These are phyloP conservation scores for Globia sparganii DNA, from an alignment of 2,888 invertebrate species.

Conservation along the genomic window DNA sequence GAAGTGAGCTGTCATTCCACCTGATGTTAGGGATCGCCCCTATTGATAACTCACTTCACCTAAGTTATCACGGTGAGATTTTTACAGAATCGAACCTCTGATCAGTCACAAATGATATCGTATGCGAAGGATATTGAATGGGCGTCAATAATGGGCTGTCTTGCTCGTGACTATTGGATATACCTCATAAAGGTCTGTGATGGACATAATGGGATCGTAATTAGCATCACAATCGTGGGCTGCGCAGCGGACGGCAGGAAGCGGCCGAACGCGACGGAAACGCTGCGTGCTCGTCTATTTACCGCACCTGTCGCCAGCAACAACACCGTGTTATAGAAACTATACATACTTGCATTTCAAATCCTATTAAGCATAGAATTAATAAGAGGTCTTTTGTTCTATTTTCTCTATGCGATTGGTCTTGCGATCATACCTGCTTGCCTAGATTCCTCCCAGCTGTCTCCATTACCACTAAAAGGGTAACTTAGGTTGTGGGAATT, in stretches of 20 bases:
- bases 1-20: too few relatives aligned
- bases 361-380: too few relatives aligned
- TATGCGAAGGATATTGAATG: constrained; percentile 50
- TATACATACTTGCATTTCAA: constrained; percentile 10
- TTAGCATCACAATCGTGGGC: constrained; percentile 78
- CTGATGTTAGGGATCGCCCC: too few relatives aligned
- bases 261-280: constrained; percentile 66
- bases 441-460: constrained; percentile 20
- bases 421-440: not conserved
- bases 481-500: constrained; percentile 23
- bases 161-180: constrained; percentile 58
- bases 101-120: constrained; percentile 43
- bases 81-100: too few relatives aligned
- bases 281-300: constrained; percentile 59
- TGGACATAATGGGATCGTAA: constrained; percentile 78
- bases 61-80: too few relatives aligned
- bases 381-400: constrained; percentile 13
- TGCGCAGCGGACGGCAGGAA: constrained; percentile 64
- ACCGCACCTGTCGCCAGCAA: constrained; percentile 62
- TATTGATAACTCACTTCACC: too few relatives aligned
- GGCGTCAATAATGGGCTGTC: constrained; percentile 65
- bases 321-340: constrained; percentile 36
- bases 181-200: constrained; percentile 64
- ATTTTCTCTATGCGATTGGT: constrained; percentile 8
- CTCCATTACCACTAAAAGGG: constrained; percentile 32